phyloP scores from a whole-genome alignment of 2,797 vertebrate genomes.

The Prionace glauca region DNA sequence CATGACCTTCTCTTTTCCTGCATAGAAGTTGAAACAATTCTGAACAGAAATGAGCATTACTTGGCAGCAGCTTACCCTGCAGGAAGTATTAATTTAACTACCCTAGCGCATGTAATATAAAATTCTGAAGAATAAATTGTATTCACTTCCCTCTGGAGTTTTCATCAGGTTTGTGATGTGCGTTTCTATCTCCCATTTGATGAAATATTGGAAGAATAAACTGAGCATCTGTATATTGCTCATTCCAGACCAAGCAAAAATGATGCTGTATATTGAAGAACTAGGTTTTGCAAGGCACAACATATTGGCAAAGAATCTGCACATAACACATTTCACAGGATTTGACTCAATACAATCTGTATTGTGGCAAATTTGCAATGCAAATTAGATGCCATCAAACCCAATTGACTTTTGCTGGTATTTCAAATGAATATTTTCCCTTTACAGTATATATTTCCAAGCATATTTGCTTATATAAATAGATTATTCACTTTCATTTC shows the following conservation, averaged over 20 bases:
- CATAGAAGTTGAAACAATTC: neutral
- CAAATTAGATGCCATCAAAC: neutral
- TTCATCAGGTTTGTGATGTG: constrained; percentile 3
- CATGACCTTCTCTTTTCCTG: neutral
- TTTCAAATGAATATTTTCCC: neutral
- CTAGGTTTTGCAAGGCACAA: neutral
- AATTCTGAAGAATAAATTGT: constrained; percentile 6
- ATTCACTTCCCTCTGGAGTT: neutral
- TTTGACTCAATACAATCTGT: constrained; percentile 22
- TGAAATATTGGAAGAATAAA: neutral
- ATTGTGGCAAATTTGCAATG: constrained; percentile 5
- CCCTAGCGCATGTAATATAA: neutral
- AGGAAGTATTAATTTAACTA: constrained; percentile 5
- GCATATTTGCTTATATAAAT: neutral
- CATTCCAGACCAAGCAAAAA: neutral
- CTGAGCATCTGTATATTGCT: neutral
- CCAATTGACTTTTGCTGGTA: neutral
- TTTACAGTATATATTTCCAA: neutral
- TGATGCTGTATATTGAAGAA: neutral
- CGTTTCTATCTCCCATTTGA: neutral
- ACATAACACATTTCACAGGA: neutral
- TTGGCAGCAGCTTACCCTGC: neutral
- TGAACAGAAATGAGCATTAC: neutral
- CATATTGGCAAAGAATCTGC: neutral
- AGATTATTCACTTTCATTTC: neutral